These are phyloP conservation scores for Sphecodes monilicornis DNA, from an alignment of 2,888 invertebrate species.

Conservation along the genomic window DNA sequence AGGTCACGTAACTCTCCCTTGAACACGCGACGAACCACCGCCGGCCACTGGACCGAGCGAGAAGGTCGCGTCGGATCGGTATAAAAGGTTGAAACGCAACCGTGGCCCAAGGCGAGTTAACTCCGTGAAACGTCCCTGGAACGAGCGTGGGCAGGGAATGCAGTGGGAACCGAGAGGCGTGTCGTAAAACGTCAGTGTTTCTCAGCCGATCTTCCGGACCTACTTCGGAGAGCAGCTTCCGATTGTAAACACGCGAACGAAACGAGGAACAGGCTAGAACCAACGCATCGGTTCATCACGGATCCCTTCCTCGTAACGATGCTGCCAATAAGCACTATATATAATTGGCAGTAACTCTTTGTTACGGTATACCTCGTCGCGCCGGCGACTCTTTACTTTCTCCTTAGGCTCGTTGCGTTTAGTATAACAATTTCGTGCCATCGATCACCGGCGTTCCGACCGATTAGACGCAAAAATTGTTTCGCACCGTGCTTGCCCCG, in stretches of 20 bases:
- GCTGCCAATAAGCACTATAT: too few relatives aligned
- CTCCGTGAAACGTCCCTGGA: slow-evolving; percentile 43
- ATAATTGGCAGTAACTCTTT: not conserved
- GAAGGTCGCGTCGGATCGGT: slow-evolving; percentile 31
- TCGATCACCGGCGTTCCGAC: not conserved
- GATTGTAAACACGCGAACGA: slow-evolving; percentile 2
- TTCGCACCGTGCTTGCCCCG: not conserved
- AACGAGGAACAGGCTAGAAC: not conserved
- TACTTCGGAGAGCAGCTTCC: not conserved
- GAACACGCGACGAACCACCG: slow-evolving; percentile 17
- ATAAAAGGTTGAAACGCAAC: slow-evolving; percentile 40
- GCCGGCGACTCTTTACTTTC: not conserved
- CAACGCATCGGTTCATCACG: not conserved
- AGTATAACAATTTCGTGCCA: not conserved
- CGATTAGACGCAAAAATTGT: not conserved
- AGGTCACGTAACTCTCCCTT: slow-evolving; percentile 18
- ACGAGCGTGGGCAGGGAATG: slow-evolving; percentile 37
- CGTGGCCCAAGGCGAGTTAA: slow-evolving; percentile 48
- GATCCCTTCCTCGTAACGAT: not conserved
- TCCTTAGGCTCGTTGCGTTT: not conserved
- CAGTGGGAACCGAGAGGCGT: slow-evolving; percentile 41
- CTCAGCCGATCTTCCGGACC: not conserved
- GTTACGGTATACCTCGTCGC: not conserved
- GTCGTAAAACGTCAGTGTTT: slow-evolving; percentile 50
- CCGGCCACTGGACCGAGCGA: not conserved